phyloP scores from a whole-genome alignment of 2,888 invertebrate species.

The Chrysodeixis includens region DNA sequence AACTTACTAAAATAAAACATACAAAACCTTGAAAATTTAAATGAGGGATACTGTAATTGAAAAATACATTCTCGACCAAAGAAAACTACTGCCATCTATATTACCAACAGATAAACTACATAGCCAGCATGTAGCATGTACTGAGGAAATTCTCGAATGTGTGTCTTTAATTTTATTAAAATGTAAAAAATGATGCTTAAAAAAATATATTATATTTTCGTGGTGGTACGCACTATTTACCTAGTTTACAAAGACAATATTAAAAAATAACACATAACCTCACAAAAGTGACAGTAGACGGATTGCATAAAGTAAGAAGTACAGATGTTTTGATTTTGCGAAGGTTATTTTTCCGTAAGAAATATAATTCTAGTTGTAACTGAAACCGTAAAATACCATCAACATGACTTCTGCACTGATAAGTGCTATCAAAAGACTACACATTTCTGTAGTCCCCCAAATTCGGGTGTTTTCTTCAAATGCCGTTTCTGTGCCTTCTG shows the following conservation, averaged over 20 bases:
- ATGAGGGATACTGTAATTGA: too few species aligned
- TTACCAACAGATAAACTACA: background rate
- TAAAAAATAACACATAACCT: slow-evolving; percentile 45
- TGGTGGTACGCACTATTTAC: too few species aligned
- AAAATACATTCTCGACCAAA: too few species aligned
- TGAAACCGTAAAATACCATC: slow-evolving; percentile 6
- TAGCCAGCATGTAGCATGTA: background rate
- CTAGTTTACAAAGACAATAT: background rate
- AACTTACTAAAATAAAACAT: too few species aligned
- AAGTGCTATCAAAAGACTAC: slow-evolving; percentile 78
- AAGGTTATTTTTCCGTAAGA: slow-evolving; percentile 22
- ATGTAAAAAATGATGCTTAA: too few species aligned
- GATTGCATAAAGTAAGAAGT: slow-evolving; percentile 4
- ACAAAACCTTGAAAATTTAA: too few species aligned
- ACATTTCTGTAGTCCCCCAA: slow-evolving; percentile 71
- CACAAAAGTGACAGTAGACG: slow-evolving; percentile 25
- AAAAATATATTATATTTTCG: too few species aligned
- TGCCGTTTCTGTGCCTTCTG: slow-evolving; percentile 53
- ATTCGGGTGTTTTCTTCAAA: slow-evolving; percentile 71
- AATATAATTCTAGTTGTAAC: slow-evolving; percentile 15
- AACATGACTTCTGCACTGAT: slow-evolving; percentile 77
- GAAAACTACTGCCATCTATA: background rate
- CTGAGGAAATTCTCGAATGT: background rate
- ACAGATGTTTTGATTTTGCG: slow-evolving; percentile 33
- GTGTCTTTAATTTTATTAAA: background rate